Evolutionary conservation across 1,140 invertebrate species (phyloP).

Genomic region (Watersipora subatra): DNA sequence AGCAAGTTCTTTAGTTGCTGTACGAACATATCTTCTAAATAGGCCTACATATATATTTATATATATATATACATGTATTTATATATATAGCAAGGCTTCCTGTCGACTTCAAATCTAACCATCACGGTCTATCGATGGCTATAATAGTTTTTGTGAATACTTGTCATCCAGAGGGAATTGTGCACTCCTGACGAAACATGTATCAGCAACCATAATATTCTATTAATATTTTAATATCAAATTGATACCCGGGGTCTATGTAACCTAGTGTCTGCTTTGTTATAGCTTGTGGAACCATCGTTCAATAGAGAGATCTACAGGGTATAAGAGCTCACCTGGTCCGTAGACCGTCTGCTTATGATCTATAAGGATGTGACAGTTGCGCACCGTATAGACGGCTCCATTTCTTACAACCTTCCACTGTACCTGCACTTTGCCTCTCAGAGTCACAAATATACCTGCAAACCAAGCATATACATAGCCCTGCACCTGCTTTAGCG

Average conservation of each 20-base stretch:
- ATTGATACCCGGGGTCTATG: no score
- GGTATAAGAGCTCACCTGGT: constrained; percentile 58
- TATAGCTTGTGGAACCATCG: no score
- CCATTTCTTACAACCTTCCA: constrained; percentile 68
- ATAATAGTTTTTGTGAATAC: no score
- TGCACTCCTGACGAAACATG: no score
- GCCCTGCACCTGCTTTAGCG: constrained; percentile 1
- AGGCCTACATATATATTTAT: background rate
- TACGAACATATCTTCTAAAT: no score
- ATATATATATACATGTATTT: background rate
- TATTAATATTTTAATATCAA: no score
- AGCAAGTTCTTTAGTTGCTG: no score
- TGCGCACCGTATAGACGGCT: constrained; percentile 59
- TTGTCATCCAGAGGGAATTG: no score
- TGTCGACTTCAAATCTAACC: background rate
- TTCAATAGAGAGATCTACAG: no score
- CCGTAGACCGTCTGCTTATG: constrained; percentile 63
- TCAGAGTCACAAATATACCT: constrained; percentile 60
- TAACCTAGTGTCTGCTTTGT: no score
- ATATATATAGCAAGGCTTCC: background rate
- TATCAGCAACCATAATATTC: no score
- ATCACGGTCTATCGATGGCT: no score
- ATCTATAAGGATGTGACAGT: constrained; percentile 69
- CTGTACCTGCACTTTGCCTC: constrained; percentile 65
- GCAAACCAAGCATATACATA: constrained; percentile 12